These are phyloP conservation scores for Champsocephalus gunnari DNA, from an alignment of 2,797 vertebrate genomes.

Conservation along the genomic window DNA sequence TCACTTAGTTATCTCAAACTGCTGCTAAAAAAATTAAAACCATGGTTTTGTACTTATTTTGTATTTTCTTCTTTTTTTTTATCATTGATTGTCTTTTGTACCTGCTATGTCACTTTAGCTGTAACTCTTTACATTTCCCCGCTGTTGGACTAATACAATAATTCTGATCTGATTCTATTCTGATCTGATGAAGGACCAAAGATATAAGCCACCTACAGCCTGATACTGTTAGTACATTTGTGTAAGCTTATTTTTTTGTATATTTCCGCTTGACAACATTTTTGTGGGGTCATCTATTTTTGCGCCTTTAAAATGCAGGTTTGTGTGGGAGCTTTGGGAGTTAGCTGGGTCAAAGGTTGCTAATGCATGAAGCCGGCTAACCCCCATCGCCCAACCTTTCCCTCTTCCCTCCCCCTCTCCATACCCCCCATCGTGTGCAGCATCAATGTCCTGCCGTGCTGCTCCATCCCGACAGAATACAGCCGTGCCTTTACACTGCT, in stretches of 20 bases:
- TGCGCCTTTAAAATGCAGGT: constrained; percentile 26
- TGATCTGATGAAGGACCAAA: constrained; percentile 20
- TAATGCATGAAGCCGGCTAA: constrained; percentile 65
- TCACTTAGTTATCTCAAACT: too few species aligned
- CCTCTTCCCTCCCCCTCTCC: constrained; percentile 14
- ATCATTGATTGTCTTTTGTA: too few species aligned
- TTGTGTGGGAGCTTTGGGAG: constrained; percentile 32
- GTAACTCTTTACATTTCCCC: too few species aligned
- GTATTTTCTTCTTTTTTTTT: too few species aligned
- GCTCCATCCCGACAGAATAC: constrained; percentile 28
- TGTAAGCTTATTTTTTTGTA: background rate
- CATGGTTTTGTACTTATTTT: too few species aligned
- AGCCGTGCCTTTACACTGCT: constrained; percentile 54
- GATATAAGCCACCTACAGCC: background rate
- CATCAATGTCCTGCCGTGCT: constrained; percentile 8
- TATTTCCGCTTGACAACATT: constrained; percentile 21
- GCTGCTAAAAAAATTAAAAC: too few species aligned
- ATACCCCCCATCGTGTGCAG: constrained; percentile 20
- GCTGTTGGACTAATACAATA: too few species aligned
- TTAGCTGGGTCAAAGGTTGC: constrained; percentile 57
- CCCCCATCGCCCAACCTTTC: constrained; percentile 5
- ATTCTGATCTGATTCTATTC: too few species aligned
- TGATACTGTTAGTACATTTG: background rate
- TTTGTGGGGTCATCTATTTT: constrained; percentile 6
- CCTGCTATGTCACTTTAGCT: too few species aligned